phyloP scores from a whole-genome alignment of 2,888 invertebrate species.

The Oconnorella tubifera region DNA sequence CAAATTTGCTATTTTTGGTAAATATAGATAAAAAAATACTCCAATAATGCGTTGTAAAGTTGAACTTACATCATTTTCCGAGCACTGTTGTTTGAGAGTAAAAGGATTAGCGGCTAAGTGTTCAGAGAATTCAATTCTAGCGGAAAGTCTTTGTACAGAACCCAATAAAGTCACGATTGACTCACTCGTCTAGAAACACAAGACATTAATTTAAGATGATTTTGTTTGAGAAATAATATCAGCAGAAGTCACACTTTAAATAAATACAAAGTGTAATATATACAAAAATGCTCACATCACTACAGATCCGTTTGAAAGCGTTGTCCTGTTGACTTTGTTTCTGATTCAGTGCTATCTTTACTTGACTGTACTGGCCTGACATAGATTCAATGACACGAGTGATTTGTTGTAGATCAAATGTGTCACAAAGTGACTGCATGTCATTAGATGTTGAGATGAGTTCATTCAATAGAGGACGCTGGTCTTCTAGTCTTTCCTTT shows the following conservation, averaged over 20 bases:
- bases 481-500: neutral
- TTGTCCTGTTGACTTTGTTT: neutral
- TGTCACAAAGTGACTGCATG: neutral
- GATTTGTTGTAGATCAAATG: neutral
- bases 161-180: neutral
- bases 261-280: neutral
- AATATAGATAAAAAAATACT: too few relatives aligned
- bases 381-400: neutral
- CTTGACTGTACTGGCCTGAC: neutral
- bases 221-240: neutral
- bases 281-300: neutral
- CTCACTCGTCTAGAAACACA: neutral
- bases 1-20: too few relatives aligned
- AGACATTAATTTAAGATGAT: too few relatives aligned
- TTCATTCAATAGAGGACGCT: constrained; percentile 1
- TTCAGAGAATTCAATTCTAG: neutral
- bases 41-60: too few relatives aligned
- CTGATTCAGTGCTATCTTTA: neutral
- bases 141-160: neutral
- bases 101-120: neutral
- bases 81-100: neutral
- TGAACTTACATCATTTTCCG: too few relatives aligned
- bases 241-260: neutral
- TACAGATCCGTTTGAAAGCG: neutral
- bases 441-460: neutral